phyloP scores from a whole-genome alignment of 2,113 vertebrate species.

The Ardeotis arabs region DNA sequence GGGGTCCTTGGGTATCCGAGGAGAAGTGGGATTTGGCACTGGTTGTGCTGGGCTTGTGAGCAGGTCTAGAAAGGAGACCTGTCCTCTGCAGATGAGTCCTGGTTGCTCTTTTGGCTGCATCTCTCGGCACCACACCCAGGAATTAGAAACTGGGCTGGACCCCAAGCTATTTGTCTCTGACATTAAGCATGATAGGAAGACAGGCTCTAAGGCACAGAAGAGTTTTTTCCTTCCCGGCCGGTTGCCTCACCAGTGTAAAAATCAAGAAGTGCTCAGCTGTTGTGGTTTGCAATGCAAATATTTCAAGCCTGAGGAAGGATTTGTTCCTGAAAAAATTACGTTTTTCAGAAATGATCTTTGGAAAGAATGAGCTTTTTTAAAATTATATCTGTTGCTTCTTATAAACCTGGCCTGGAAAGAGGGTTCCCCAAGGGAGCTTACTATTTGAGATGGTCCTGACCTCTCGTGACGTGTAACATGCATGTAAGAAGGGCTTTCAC shows the following conservation, averaged over 20 bases:
- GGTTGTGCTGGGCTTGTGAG: not conserved
- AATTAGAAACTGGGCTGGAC: not conserved
- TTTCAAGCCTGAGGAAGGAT: not conserved
- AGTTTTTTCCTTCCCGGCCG: not conserved
- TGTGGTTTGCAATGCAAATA: not conserved
- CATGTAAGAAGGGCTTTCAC: not conserved
- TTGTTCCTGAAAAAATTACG: not conserved
- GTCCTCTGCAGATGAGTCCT: not conserved
- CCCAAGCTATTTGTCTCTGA: not conserved
- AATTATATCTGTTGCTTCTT: not conserved
- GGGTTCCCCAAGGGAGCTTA: not conserved
- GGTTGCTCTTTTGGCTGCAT: not conserved
- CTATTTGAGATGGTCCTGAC: slow-evolving; percentile 10
- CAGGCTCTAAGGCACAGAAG: not conserved
- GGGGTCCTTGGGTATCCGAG: not conserved
- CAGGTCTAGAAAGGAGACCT: not conserved
- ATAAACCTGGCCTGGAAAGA: not conserved
- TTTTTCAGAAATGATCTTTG: not conserved
- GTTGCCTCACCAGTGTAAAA: not conserved
- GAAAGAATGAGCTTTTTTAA: not conserved
- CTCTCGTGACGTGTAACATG: not conserved
- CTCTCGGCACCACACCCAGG: not conserved
- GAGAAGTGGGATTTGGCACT: not conserved
- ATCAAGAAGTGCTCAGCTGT: not conserved
- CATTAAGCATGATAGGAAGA: not conserved